Evolutionary conservation across 2,797 vertebrate species (phyloP), one percentile per base, ranked within the genome.

Genomic region (Alauda arvensis): DNA sequence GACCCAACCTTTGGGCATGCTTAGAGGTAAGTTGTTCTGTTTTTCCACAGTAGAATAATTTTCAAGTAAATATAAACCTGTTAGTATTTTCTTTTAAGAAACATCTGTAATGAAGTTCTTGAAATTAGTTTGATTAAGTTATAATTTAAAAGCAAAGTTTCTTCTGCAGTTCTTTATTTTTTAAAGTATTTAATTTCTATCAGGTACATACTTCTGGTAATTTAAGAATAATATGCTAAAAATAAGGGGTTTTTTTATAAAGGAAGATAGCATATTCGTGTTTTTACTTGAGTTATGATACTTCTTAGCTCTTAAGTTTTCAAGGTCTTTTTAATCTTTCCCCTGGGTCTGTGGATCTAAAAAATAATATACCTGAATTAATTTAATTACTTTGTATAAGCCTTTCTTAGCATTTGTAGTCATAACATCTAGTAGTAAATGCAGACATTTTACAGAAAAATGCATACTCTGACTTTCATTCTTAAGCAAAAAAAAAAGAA

Each of bases 1-100:
- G 99, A 95, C 99, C 99, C 94, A 99, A 99, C 95, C 97, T 99
- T 88, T 99, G 99, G 99, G 99, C 99, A 3, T 99, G 99, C 93
- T 96, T 99, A 83, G 98, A 99, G 98, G 99, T 99, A 97, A 96
- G 97, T 46, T 63, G 23, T 72, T 82, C n/a, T 83, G 8, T 34
- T 85, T 16, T 49, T 69, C 56, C 31, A 5, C 9, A 23, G 6
- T 12, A 56, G 19, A 28, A 14, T 52, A 0, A 12, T 83, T 76
- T 61, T 51, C 59, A 77, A 57, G 43, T 62, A 61, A 69, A 63
- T 15, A 25, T 85, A 7, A 84, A 60, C 8, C 29, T 70, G 28
- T 11, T 33, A 40, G 37, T n/a, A 1, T 69, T 61, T 42, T 49
- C 59, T 70, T 26, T 11, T 2, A 20, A 39, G n/a, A 33, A 85